These are phyloP conservation scores for Axis porcinus DNA, from an alignment of 2,113 vertebrate species.

Conservation along the genomic window DNA sequence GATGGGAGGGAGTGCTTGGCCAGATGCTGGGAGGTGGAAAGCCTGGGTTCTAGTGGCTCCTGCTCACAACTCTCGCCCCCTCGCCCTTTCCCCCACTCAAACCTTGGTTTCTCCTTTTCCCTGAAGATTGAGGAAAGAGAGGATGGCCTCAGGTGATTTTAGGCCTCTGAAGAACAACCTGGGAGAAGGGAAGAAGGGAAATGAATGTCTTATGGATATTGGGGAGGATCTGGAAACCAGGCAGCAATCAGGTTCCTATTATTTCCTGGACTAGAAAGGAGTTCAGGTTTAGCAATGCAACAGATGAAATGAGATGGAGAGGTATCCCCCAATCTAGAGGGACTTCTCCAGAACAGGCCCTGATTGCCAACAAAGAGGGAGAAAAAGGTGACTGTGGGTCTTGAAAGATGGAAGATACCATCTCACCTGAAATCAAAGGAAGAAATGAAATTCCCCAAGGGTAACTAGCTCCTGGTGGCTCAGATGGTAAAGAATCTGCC, in stretches of 20 bases:
- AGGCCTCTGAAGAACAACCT: neutral
- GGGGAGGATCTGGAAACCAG: neutral
- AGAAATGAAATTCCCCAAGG: neutral
- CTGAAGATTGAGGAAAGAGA: neutral
- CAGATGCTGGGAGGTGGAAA: conserved; percentile 9
- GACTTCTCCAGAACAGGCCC: neutral
- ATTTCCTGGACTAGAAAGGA: neutral
- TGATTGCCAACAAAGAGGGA: neutral
- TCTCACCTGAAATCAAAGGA: neutral
- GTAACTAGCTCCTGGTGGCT: neutral
- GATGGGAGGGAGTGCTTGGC: conserved; percentile 12
- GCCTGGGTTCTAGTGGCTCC: neutral
- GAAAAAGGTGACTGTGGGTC: neutral
- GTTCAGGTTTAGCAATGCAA: neutral
- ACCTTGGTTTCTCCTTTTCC: neutral
- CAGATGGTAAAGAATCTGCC: neutral
- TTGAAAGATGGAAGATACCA: neutral
- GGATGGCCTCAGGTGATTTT: neutral
- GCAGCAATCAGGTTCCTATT: neutral
- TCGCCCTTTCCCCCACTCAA: neutral
- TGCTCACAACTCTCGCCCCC: neutral
- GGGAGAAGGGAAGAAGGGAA: neutral
- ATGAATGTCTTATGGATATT: neutral
- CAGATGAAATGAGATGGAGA: neutral
- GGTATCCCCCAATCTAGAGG: neutral